Conservation (phyloP, 2,888 invertebrate species). For the Andricus quercusramuli region DNA sequence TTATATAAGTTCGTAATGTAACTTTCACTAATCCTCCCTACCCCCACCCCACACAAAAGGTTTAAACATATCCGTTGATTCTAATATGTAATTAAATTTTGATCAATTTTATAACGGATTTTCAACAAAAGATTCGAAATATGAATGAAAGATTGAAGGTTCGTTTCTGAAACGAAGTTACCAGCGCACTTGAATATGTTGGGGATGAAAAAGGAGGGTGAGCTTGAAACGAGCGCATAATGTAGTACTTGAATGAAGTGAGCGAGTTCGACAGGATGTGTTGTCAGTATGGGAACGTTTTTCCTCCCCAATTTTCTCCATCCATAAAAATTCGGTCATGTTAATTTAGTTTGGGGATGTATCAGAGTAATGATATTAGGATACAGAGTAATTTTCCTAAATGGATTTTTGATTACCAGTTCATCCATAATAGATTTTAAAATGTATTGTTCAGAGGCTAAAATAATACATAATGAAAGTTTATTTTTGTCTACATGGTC, state of each 20-base stretch:
- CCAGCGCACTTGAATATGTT: slow-evolving; percentile 3
- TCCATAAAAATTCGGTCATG: slow-evolving; percentile 22
- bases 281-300: slow-evolving; percentile 17
- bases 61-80: background rate
- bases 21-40: too few relatives aligned
- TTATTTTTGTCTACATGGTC: too few relatives aligned
- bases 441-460: too few relatives aligned
- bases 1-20: too few relatives aligned
- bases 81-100: background rate
- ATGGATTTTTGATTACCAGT: too few relatives aligned
- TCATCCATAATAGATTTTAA: too few relatives aligned
- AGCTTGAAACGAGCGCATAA: slow-evolving; percentile 6
- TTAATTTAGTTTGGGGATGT: background rate
- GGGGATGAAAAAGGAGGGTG: slow-evolving; percentile 17
- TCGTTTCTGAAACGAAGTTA: slow-evolving; percentile 10
- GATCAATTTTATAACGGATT: background rate
- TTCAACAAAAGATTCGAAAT: background rate
- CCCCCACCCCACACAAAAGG: background rate
- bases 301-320: background rate
- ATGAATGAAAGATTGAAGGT: background rate
- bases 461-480: too few relatives aligned
- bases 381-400: too few relatives aligned
- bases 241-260: slow-evolving; percentile 35
- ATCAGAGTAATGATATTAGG: background rate
- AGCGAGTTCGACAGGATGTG: slow-evolving; percentile 1